Conservation (phyloP, 2,888 invertebrate genomes). For the Apoda limacodes region DNA sequence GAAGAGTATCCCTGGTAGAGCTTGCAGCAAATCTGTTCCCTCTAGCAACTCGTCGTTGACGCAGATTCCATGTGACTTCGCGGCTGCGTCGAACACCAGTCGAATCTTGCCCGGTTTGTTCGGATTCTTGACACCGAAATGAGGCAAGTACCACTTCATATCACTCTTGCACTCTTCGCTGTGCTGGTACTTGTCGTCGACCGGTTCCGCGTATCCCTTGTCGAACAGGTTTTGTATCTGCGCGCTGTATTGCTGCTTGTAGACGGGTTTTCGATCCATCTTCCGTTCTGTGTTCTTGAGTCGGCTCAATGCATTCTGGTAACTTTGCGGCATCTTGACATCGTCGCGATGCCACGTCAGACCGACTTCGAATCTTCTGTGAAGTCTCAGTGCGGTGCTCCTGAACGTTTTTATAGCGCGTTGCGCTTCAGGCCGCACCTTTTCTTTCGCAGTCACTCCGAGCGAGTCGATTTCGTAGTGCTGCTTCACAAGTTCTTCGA, state of each 20-base stretch:
- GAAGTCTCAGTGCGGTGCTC: not conserved
- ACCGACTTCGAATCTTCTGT: not conserved
- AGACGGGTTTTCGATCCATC: not conserved
- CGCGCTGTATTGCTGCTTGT: not conserved
- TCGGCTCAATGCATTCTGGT: not conserved
- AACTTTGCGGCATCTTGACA: not conserved
- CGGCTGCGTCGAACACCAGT: constrained; percentile 20
- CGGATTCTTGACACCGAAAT: not conserved
- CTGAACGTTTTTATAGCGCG: not conserved
- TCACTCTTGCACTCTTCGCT: too few relatives aligned
- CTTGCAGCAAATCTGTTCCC: constrained; percentile 18
- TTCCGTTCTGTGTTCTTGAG: not conserved
- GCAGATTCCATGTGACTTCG: constrained; percentile 8
- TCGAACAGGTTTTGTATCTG: not conserved
- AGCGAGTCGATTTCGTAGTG: not conserved
- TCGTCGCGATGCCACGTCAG: not conserved
- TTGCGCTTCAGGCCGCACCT: not conserved
- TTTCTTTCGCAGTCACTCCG: not conserved
- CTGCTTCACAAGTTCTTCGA: too few relatives aligned
- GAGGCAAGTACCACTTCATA: not conserved
- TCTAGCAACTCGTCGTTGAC: constrained; percentile 20
- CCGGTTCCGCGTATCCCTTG: not conserved
- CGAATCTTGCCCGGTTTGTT: constrained; percentile 12
- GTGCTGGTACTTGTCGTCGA: not conserved
- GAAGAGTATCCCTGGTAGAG: constrained; percentile 29